phyloP scores from a whole-genome alignment of 1,140 invertebrate genomes.

The Octopus bimaculoides region DNA sequence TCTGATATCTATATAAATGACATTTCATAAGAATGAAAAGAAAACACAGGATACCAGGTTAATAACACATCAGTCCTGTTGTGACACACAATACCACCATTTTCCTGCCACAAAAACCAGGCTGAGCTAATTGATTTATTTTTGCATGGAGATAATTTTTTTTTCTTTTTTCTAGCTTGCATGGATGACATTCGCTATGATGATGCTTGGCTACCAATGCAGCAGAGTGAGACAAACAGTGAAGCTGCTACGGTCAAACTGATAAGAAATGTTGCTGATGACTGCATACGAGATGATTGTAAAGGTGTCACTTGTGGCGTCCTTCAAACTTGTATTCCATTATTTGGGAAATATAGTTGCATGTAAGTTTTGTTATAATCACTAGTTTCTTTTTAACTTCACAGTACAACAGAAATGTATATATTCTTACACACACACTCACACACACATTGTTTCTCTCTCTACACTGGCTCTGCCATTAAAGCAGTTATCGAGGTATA shows the following conservation, averaged over 20 bases:
- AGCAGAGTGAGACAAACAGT: conserved; percentile 71
- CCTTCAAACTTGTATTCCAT: conserved; percentile 87
- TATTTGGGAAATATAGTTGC: conserved; percentile 94
- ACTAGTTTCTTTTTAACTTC: neutral
- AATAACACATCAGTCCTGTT: too few species aligned
- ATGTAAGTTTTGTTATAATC: conserved; percentile 67
- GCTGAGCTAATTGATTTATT: too few species aligned
- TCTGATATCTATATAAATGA: too few species aligned
- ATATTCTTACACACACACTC: too few species aligned
- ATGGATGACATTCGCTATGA: conserved; percentile 84
- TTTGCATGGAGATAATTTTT: neutral
- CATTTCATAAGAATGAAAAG: too few species aligned
- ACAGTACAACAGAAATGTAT: too few species aligned
- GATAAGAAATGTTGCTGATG: conserved; percentile 83
- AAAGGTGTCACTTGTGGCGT: conserved; percentile 85
- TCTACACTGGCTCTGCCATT: too few species aligned
- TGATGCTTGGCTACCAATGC: conserved; percentile 88
- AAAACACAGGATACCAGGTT: too few species aligned
- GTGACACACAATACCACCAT: too few species aligned
- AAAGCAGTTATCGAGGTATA: too few species aligned
- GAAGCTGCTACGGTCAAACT: conserved; percentile 75
- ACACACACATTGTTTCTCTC: too few species aligned
- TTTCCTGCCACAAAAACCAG: too few species aligned
- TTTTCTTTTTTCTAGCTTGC: conserved; percentile 64
- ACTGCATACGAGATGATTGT: conserved; percentile 92